phyloP scores from a whole-genome alignment of 2,888 invertebrate genomes.

The Hedya salicella region DNA sequence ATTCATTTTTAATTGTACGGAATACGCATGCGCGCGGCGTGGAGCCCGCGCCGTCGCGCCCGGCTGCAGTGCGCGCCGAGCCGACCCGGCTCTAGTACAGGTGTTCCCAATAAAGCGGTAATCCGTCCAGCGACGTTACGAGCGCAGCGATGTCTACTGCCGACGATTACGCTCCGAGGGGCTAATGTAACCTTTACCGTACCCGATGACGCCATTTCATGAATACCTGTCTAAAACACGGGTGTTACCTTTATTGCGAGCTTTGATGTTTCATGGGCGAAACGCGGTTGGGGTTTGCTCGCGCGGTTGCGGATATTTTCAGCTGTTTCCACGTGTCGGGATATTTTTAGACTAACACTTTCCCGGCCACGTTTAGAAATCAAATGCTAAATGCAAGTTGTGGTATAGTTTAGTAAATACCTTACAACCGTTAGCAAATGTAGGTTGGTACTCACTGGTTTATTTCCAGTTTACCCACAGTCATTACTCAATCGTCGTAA shows the following conservation, averaged over 20 bases:
- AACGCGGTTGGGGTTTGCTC: slow-evolving; percentile 30
- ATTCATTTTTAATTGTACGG: slow-evolving; percentile 72
- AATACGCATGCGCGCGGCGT: slow-evolving; percentile 70
- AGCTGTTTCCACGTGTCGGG: slow-evolving; percentile 55
- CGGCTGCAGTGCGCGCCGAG: slow-evolving; percentile 68
- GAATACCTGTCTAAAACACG: slow-evolving; percentile 59
- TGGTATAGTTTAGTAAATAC: slow-evolving; percentile 24
- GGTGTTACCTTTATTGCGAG: slow-evolving; percentile 63
- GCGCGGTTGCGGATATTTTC: slow-evolving; percentile 52
- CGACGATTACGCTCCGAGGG: slow-evolving; percentile 33
- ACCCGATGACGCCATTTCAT: slow-evolving; percentile 65
- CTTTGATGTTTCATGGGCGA: slow-evolving; percentile 60
- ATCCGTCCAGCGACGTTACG: slow-evolving; percentile 18
- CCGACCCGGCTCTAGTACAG: slow-evolving; percentile 50
- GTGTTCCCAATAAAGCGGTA: slow-evolving; percentile 44
- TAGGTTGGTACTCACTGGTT: neutral
- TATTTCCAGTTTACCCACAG: slow-evolving; percentile 6
- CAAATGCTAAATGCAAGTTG: slow-evolving; percentile 32
- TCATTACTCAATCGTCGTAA: neutral
- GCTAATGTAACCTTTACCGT: slow-evolving; percentile 60
- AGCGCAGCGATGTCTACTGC: slow-evolving; percentile 4
- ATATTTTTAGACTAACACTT: slow-evolving; percentile 54
- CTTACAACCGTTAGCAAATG: slow-evolving; percentile 19
- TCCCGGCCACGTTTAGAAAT: slow-evolving; percentile 42
- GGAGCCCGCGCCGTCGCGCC: slow-evolving; percentile 59